Evolutionary conservation across 2,113 vertebrate genomes (phyloP).

Genomic region (Glareola pratincola): DNA sequence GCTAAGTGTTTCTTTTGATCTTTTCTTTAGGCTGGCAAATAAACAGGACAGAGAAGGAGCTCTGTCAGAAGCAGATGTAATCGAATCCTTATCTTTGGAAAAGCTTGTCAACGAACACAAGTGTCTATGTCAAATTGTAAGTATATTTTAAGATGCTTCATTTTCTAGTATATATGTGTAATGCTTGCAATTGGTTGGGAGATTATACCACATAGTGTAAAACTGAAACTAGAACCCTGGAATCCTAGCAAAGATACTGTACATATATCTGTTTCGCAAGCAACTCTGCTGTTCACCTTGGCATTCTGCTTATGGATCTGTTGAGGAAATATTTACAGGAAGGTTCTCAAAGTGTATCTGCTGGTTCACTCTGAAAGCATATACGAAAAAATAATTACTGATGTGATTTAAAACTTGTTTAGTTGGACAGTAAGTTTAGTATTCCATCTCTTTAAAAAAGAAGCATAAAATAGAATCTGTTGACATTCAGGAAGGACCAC

Average conservation of each 20-base stretch:
- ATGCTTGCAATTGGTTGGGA: background rate
- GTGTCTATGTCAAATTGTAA: slow-evolving; percentile 93
- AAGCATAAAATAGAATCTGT: background rate
- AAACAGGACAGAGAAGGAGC: slow-evolving; percentile 95
- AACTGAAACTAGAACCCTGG: background rate
- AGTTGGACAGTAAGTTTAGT: background rate
- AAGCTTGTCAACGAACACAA: slow-evolving; percentile 94
- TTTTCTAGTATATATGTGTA: background rate
- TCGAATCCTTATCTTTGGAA: slow-evolving; percentile 91
- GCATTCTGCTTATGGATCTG: background rate
- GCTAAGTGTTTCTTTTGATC: background rate
- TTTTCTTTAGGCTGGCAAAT: slow-evolving; percentile 85
- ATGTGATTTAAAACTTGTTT: background rate
- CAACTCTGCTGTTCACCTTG: background rate
- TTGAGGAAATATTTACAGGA: background rate
- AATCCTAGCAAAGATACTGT: background rate
- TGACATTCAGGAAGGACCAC: background rate
- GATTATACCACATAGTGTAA: background rate
- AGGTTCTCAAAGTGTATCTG: background rate
- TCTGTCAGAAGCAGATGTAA: slow-evolving; percentile 89
- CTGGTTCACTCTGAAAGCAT: background rate
- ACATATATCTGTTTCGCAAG: background rate
- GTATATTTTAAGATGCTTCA: slow-evolving; percentile 42
- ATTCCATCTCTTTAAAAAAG: background rate
- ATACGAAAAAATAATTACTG: background rate